A percentile compares a stretch with the other conserved stretches of the same genome.
These are phyloP conservation scores for Ranitomeya imitator DNA, from an alignment of 2,113 vertebrate genomes.

Conservation along the genomic window DNA sequence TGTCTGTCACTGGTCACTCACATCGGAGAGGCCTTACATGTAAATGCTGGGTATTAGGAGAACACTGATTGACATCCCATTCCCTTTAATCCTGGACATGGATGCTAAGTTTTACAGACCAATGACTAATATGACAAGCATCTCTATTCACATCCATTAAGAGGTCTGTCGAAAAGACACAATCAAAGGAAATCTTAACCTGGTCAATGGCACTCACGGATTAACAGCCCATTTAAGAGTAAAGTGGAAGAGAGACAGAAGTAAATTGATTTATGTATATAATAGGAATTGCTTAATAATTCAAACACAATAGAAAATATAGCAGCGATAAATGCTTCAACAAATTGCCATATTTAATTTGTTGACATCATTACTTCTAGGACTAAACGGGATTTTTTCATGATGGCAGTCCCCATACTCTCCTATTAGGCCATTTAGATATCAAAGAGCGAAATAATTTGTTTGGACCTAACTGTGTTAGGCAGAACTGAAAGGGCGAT, in stretches of 20 bases:
- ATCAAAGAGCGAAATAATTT: no score
- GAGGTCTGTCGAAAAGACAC: conserved; percentile 22
- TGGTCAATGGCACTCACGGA: neutral
- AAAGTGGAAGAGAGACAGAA: neutral
- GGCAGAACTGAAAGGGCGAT: no score
- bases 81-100: conserved; percentile 42
- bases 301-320: neutral
- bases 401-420: no score
- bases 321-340: neutral
- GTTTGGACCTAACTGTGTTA: no score
- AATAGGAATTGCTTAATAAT: neutral
- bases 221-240: conserved; percentile 1
- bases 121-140: conserved; percentile 25
- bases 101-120: conserved; percentile 36
- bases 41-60: conserved; percentile 7
- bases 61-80: conserved; percentile 40
- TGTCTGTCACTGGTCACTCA: neutral
- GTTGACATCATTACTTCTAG: no score
- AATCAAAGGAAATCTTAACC: conserved; percentile 22
- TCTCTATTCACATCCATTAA: conserved; percentile 50
- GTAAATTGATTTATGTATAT: neutral
- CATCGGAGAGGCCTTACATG: neutral
- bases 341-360: no score
- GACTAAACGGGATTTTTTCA: no score
- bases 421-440: no score